These are phyloP conservation scores for Grapholita molesta DNA, from an alignment of 1,140 invertebrate species.

Conservation along the genomic window DNA sequence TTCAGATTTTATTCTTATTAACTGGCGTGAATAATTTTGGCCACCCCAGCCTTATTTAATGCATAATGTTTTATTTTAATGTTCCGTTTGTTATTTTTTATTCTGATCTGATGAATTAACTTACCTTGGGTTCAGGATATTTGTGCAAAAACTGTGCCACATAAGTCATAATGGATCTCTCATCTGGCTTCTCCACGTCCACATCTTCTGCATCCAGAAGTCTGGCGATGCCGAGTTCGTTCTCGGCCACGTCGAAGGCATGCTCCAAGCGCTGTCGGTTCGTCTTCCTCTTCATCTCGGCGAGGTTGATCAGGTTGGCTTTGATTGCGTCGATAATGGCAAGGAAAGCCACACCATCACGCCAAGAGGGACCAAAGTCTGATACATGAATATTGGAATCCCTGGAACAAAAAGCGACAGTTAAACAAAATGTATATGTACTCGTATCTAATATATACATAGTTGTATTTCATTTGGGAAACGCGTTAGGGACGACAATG, in stretches of 20 bases:
- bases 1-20: too few relatives aligned
- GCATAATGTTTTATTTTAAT: too few relatives aligned
- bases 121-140: slow-evolving; percentile 90
- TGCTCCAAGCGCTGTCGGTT: slow-evolving; percentile 93
- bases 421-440: too few relatives aligned
- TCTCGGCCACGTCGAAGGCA: slow-evolving; percentile 96
- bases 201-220: slow-evolving; percentile 98
- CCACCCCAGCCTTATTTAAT: too few relatives aligned
- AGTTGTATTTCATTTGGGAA: slow-evolving; percentile 85
- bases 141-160: slow-evolving; percentile 99
- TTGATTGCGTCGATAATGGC: slow-evolving; percentile 97
- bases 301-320: slow-evolving; percentile 94
- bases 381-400: slow-evolving; percentile 92
- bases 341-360: slow-evolving; percentile 97
- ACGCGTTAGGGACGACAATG: slow-evolving; percentile 95
- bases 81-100: too few relatives aligned
- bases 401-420: slow-evolving; percentile 79
- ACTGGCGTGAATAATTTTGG: too few relatives aligned
- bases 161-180: slow-evolving; percentile 99
- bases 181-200: slow-evolving; percentile 97
- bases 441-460: too few relatives aligned
- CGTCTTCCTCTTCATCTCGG: slow-evolving; percentile 86
- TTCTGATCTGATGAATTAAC: too few relatives aligned
- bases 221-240: slow-evolving; percentile 94
- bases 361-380: slow-evolving; percentile 98